Evolutionary conservation across 1,140 invertebrate species (phyloP).

Genomic region (Zaprionus ghesquierei): DNA sequence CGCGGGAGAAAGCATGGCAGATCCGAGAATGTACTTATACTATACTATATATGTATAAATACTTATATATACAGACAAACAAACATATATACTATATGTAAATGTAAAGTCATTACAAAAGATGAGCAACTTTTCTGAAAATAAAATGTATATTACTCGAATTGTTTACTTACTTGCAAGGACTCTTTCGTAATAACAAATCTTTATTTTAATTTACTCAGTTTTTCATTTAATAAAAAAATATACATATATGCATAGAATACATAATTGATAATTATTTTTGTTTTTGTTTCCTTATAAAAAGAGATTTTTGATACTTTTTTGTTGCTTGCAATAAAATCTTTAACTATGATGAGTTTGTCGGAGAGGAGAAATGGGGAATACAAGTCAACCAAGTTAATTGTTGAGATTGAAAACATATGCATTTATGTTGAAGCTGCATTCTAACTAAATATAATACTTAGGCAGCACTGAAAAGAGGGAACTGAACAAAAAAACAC

Average conservation of each 20-base stretch:
- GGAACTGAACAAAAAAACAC: conserved; percentile 35
- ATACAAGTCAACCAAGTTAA: conserved; percentile 19
- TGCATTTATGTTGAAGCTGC: conserved; percentile 29
- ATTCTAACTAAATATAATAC: conserved; percentile 62
- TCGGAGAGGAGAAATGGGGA: conserved; percentile 18
- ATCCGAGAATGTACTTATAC: conserved; percentile 36
- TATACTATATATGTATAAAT: conserved; percentile 14
- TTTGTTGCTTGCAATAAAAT: conserved; percentile 37
- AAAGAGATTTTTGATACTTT: conserved; percentile 58
- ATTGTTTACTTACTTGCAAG: neutral
- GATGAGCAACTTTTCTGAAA: conserved; percentile 77
- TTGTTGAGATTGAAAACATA: conserved; percentile 59
- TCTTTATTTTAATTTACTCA: conserved; percentile 27
- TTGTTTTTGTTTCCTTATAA: conserved; percentile 29
- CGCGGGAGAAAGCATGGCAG: conserved; percentile 21
- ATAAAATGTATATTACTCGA: conserved; percentile 73
- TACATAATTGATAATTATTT: conserved; percentile 47
- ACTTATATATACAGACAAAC: conserved; percentile 21
- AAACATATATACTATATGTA: conserved; percentile 61
- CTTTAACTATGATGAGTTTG: conserved; percentile 50
- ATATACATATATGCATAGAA: conserved; percentile 60
- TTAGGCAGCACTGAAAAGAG: conserved; percentile 49
- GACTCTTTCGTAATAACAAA: neutral
- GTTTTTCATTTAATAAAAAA: conserved; percentile 72
- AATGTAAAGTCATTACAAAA: conserved; percentile 73